Base-by-base conservation (phyloP, 2,113 vertebrate genomes). In the Pseudolaguvia tuberculata region DNA sequence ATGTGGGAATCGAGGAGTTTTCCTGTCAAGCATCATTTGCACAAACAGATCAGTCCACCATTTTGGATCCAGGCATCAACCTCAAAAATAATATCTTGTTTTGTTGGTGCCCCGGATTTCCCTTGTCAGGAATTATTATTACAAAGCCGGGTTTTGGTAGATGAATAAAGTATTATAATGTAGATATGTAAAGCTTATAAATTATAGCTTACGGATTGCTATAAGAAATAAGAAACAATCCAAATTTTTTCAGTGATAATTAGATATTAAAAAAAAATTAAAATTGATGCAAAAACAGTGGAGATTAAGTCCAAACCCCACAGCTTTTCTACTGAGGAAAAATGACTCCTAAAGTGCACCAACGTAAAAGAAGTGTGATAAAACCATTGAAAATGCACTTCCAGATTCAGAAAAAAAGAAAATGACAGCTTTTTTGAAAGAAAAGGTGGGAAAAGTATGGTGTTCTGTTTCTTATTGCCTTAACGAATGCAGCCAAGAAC, bases 1-100 rank as follows among this genome's bases (percentile, higher is more conserved):
- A 81, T 78, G 80, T 78, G 53, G 79, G 52, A 61, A 76, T 75
- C 23, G 20, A 72, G 76, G 66, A 56, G 68, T 61, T 61, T 29
- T 71, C 50, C 13, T 42, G 68, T 78, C 72, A 81, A 29, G 65
- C 58, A 75, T 42, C 48, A 72, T 76, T 61, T 77, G n/a, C 55
- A 27, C 50, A 58, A 50, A 45, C 45, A 55, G 48, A 77, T 35
- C 50, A 21, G 47, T 50, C 63, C 45, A 23, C 20, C 15, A 45
- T 61, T 62, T 55, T 45, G 59, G 56, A 69, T 79, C 31, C 18
- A n/a, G 51, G 63, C 65, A 72, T 18, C n/a, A 50, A 73, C 57
- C 58, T 58, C 58, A 75, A 47, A 70, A 52, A 42, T 47, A 71
- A 66, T 71, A 35, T 56, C 66, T 70, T 56, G 29, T 53, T 62